A percentile compares a stretch with the other conserved stretches of the same genome.
phyloP scores from a whole-genome alignment of 2,888 invertebrate genomes.

The Lycaena phlaeas region DNA sequence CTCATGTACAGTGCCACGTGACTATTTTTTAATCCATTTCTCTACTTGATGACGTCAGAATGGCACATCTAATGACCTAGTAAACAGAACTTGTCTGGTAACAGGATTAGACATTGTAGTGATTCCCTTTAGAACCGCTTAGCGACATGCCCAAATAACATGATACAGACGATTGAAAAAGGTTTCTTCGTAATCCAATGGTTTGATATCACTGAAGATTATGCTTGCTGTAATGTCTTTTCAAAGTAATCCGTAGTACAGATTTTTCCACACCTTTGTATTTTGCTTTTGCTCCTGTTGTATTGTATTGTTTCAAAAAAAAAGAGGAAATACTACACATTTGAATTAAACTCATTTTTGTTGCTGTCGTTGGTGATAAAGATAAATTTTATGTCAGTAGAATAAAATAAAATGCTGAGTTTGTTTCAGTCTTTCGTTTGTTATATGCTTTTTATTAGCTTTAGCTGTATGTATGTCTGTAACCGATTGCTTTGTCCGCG shows the following conservation, averaged over 20 bases:
- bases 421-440: too few relatives aligned
- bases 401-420: too few relatives aligned
- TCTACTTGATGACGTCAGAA: not conserved
- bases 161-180: constrained; percentile 6
- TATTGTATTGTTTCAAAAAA: too few relatives aligned
- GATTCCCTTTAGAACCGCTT: constrained; percentile 23
- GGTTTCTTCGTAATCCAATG: constrained; percentile 7
- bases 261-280: not conserved
- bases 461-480: too few relatives aligned
- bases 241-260: not conserved
- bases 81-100: constrained; percentile 11
- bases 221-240: constrained; percentile 1
- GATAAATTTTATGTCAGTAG: too few relatives aligned
- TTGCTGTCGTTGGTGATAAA: too few relatives aligned
- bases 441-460: too few relatives aligned
- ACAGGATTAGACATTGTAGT: constrained; percentile 30
- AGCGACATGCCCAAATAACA: constrained; percentile 6
- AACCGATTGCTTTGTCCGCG: too few relatives aligned
- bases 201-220: not conserved
- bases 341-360: too few relatives aligned
- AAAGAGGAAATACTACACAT: too few relatives aligned
- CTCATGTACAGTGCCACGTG: not conserved
- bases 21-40: not conserved
- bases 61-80: constrained; percentile 1
- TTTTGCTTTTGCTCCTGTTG: too few relatives aligned